Evolutionary conservation across 2,888 invertebrate genomes (phyloP).

Genomic region (Xanthia icteritia): DNA sequence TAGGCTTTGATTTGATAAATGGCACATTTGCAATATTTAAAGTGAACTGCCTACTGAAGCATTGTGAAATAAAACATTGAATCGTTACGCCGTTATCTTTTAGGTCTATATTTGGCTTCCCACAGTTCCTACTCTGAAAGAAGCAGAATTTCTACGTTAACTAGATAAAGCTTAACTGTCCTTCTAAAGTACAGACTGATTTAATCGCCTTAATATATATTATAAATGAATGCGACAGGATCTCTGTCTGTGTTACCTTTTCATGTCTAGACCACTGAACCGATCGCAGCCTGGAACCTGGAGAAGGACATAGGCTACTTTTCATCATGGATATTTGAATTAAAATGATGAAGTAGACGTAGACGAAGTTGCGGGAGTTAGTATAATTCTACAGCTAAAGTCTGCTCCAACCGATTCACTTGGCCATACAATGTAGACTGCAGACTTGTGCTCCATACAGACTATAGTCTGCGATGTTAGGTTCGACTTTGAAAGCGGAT

Average conservation of each 20-base stretch:
- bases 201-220: background rate
- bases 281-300: background rate
- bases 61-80: background rate
- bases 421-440: background rate
- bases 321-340: background rate
- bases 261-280: too few relatives aligned
- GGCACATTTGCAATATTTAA: background rate
- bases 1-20: background rate
- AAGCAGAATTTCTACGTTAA: background rate
- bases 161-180: background rate
- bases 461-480: slow-evolving; percentile 17
- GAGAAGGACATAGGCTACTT: background rate
- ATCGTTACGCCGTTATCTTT: background rate
- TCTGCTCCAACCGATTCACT: background rate
- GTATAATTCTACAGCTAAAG: background rate
- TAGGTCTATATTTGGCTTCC: background rate
- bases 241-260: too few relatives aligned
- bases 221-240: background rate
- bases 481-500: slow-evolving; percentile 6
- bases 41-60: background rate
- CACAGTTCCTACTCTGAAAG: background rate
- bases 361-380: background rate
- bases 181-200: background rate
- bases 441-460: background rate
- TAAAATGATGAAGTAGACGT: background rate